Evolutionary conservation across 2,113 vertebrate genomes (phyloP).

Genomic region (Apteryx mantelli): DNA sequence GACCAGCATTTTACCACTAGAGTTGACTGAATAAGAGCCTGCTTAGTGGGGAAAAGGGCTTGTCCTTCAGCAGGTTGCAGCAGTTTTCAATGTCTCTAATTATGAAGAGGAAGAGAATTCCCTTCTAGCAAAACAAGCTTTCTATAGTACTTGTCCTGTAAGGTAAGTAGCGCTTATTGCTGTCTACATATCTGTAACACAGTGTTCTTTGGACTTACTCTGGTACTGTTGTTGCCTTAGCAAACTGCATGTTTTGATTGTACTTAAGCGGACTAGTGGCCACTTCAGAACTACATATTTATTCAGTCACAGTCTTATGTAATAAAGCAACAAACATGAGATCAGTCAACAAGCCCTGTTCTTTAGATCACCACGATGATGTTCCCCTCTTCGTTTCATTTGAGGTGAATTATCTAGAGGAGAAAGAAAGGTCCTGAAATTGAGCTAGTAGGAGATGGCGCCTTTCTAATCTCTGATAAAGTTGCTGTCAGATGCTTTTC

Average conservation of each 20-base stretch:
- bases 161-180: neutral
- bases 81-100: neutral
- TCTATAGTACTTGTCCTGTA: neutral
- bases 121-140: neutral
- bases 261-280: neutral
- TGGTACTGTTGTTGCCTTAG: neutral
- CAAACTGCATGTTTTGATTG: neutral
- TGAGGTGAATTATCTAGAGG: neutral
- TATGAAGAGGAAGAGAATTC: neutral
- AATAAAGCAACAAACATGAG: neutral
- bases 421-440: neutral
- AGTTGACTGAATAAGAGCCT: neutral
- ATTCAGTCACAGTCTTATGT: neutral
- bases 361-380: neutral
- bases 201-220: neutral
- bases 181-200: fast-evolving
- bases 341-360: neutral
- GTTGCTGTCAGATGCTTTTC: no score
- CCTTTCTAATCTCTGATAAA: fast-evolving
- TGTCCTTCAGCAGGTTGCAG: neutral
- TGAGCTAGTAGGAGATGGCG: neutral
- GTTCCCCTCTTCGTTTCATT: neutral
- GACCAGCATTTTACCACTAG: neutral
- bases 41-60: neutral
- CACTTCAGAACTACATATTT: neutral